Base-by-base conservation (phyloP, 2,113 vertebrate species). In the Micromys minutus region DNA sequence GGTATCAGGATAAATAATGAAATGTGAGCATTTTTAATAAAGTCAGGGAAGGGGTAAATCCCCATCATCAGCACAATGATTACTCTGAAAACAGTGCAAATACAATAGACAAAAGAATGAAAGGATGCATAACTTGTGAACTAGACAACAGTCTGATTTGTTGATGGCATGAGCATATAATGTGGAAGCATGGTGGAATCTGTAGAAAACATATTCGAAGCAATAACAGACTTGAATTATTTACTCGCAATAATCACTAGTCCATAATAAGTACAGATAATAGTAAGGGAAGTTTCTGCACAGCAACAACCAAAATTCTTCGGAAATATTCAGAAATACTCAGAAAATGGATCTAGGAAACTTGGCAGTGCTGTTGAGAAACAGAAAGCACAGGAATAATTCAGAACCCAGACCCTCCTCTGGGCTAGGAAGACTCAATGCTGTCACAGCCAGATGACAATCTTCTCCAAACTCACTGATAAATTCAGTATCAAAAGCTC, bases 61-160 rank as follows among this genome's bases (percentile, higher is more conserved):
- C 13, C 4, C 42, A 71, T 87, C 75, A 75, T 63, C 21, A 65
- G 29, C 65, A 67, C 52, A 45, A 86, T 59, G 59, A 86, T 45
- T 86, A 34, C 55, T 84, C 63, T 71, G 45, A 79, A 72, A 50
- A 22, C 29, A 85, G 5, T 63, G 52, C 19, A 45, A 79, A 61
- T 42, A 59, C 50, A 84, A 39, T 61, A 89, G 79, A 95, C 26
- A 79, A 93, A 36, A 69, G 34, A 89, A 93, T 31, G 85, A 86
- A 93, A 79, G 69, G 50, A 80, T 29, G n/a, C 10, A 79, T 22
- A 63, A 57, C 72, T 29, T 52, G 45, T 26, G 31, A 85, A n/a
- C 22, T 55, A n/a, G 34, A 79, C 39, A 95, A 79, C n/a, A 77
- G 77, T 85, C 21, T 61, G 89, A 65, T 75, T 81, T 83, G 36